Base-by-base conservation (phyloP, 2,888 invertebrate species). In the Agonum fuliginosum region DNA sequence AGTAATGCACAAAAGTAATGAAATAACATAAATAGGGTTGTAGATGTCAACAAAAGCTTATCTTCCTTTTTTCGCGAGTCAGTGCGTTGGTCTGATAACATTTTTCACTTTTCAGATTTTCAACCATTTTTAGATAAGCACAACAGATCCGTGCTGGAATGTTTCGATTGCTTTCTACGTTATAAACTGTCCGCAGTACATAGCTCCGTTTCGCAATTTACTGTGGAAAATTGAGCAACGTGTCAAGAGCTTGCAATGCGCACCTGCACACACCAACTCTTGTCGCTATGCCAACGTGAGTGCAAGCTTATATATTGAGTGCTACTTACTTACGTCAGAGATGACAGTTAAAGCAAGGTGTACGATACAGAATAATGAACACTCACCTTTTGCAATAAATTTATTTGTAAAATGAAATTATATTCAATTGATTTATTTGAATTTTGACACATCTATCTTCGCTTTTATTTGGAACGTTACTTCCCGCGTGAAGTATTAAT, bases 271-370 rank as follows among this genome's bases (percentile, higher is more conserved):
- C 12, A 2, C n/a, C n/a, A n/a, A n/a, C n/a, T n/a, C n/a, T n/a
- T n/a, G n/a, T n/a, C 43, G 17, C 43, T 43, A 1, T 12, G 3
- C 14, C 43, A 14, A 17, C 14, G 14, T 14, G 43, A 14, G 14
- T 46, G 46, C 10, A 17, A 19, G 46, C 17, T 46, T 46, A 46
- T 46, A 17, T 46, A 46, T 46, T 46, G 46, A 46, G 46, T 46
- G 46, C 46, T 46, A 17, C 46, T 46, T 46, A 46, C 46, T 46
- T 12, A 14, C 8, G 46, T 46, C 46, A n/a, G 19, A 46, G 46
- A 46, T 46, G 46, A 46, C 46, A 46, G 46, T 14, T 46, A 46
- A 46, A 46, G 46, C 17, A 46, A n/a, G n/a, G n/a, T 46, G 46
- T 46, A 17, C 12, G 46, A 46, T 46, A 46, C 19, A 19, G 19